Percentiles rank a stretch among this genome's conserved stretches.
These are phyloP conservation scores for Dicyrtoma fusca DNA, from an alignment of 2,888 invertebrate genomes.

Conservation along the genomic window DNA sequence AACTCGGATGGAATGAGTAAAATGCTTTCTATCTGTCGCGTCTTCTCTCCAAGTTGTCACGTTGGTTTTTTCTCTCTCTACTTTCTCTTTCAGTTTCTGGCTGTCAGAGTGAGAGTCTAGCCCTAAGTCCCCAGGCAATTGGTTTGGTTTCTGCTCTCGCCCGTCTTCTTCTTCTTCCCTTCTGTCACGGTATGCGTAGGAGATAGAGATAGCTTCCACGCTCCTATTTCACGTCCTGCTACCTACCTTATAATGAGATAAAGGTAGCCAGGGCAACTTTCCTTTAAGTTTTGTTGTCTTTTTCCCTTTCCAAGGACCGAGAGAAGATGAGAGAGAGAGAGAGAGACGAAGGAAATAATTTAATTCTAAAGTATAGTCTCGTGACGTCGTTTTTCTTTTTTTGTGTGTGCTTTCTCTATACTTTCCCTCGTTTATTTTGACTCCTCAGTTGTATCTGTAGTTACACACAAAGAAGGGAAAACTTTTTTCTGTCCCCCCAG, in stretches of 20 bases:
- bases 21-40: slow-evolving; percentile 51
- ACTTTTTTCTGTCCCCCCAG: slow-evolving; percentile 8
- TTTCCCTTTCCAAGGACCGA: not conserved
- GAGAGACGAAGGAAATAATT: slow-evolving; percentile 17
- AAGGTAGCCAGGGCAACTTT: slow-evolving; percentile 19
- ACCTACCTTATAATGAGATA: slow-evolving; percentile 12
- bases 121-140: slow-evolving; percentile 55
- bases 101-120: slow-evolving; percentile 38
- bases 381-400: not conserved
- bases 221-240: not conserved
- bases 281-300: slow-evolving; percentile 6
- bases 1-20: slow-evolving; percentile 52
- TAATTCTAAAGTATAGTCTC: slow-evolving; percentile 30
- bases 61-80: slow-evolving; percentile 36
- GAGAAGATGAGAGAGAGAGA: slow-evolving; percentile 3
- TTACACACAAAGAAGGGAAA: not conserved
- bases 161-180: not conserved
- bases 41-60: slow-evolving; percentile 52
- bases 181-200: not conserved
- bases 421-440: slow-evolving; percentile 2
- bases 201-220: not conserved
- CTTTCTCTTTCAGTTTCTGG: slow-evolving; percentile 16
- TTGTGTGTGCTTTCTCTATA: too few relatives aligned
- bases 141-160: slow-evolving; percentile 46
- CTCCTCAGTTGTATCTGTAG: not conserved